Evolutionary conservation across 2,113 vertebrate species (phyloP).

Genomic region (Alethe castanea): DNA sequence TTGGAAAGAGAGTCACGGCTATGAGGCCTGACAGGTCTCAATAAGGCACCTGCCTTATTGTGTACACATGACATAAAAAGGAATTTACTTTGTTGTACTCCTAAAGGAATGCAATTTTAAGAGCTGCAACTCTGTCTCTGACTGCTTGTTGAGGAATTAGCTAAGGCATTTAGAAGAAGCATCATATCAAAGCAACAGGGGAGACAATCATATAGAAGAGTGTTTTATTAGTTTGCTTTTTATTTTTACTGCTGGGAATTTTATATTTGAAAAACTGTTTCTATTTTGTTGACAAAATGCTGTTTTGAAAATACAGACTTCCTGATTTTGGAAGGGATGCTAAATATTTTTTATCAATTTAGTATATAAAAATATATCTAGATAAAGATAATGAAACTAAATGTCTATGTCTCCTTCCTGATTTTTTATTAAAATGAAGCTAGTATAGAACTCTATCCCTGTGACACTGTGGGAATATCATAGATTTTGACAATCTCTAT

Average conservation of each 20-base stretch:
- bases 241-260: background rate
- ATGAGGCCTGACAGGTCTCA: background rate
- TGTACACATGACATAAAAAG: background rate
- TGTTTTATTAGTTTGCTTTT: background rate
- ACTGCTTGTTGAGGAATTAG: background rate
- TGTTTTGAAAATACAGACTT: background rate
- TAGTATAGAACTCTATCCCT: background rate
- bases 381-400: background rate
- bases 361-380: background rate
- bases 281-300: background rate
- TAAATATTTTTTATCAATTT: background rate
- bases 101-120: background rate
- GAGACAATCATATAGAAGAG: background rate
- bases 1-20: background rate
- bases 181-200: background rate
- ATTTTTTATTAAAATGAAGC: background rate
- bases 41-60: background rate
- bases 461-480: background rate
- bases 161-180: background rate
- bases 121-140: background rate
- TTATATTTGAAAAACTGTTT: background rate
- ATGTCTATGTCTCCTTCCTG: background rate
- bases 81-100: background rate
- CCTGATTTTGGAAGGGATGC: background rate
- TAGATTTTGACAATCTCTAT: background rate